Base-by-base conservation (phyloP, 1,140 invertebrate genomes). In the Halictus rubicundus region DNA sequence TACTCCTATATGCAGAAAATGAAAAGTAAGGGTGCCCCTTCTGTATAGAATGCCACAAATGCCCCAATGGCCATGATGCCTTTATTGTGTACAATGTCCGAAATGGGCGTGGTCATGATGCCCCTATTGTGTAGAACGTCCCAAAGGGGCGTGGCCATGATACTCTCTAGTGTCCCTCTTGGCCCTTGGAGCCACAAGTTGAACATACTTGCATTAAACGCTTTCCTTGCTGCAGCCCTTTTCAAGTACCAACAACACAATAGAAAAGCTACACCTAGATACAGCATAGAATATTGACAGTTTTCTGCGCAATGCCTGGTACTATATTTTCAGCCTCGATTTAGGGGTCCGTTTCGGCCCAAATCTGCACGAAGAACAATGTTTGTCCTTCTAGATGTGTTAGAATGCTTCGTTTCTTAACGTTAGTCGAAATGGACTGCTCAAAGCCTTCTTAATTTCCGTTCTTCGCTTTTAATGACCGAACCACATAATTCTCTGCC, bases 311-410 rank as follows among this genome's bases (percentile, higher is more conserved):
- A 64, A 52, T 54, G 37, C 12, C 54, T 57, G 5, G 10, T 57
- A 12, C 21, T 2, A 27, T 10, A 57, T n/a, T n/a, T 42, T 60
- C 3, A 19, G 49, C 49, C 49, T n/a, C 54, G 19, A n/a, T 19
- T 54, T 49, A 68, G 39, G 5, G 42, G 25, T 61, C 66, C 70
- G 54, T 39, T n/a, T 25, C 32, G 54, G 25, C 46, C 21, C 21
- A 84, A 21, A 76, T 57, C 19, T 75, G 83, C 83, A 84, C 39
- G 82, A 75, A 49, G n/a, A n/a, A 70, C 61, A 63, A 5, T 27
- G 2, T 75, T 68, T 57, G 14, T 19, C 32, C 54, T 27, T 19
- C 16, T 66, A 61, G 39, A 23, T 57, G n/a, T 32, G 23, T 39
- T 42, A 60, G 57, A 46, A 10, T 49, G 74, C 66, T 77, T 77